Conservation (phyloP, 2,113 vertebrate species). For the Callaeas wilsoni region DNA sequence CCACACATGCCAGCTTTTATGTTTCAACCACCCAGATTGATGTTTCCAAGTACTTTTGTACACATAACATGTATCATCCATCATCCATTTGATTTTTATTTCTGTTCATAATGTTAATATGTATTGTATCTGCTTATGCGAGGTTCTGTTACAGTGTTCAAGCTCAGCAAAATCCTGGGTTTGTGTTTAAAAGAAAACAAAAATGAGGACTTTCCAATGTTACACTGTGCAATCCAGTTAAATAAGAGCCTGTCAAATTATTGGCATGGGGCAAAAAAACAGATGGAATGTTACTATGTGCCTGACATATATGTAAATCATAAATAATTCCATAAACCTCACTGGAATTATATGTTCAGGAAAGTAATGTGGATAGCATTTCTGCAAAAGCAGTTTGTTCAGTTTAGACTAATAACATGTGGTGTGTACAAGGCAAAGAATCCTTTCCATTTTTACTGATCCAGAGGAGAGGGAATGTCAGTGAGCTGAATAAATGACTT, state of each 20-base stretch:
- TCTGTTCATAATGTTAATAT: constrained; percentile 44
- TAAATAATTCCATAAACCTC: background rate
- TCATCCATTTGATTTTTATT: constrained; percentile 54
- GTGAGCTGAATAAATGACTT: background rate
- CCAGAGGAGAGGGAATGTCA: background rate
- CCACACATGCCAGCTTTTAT: constrained; percentile 29
- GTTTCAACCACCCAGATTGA: background rate
- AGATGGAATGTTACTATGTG: background rate
- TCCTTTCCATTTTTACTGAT: background rate
- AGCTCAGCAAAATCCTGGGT: background rate
- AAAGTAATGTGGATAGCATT: background rate
- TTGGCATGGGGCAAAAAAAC: background rate
- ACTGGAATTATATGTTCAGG: background rate
- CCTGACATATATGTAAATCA: background rate
- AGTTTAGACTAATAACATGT: background rate
- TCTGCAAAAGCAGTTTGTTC: background rate
- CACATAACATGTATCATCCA: constrained; percentile 40
- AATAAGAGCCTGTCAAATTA: background rate
- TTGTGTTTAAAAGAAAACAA: background rate
- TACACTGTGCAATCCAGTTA: fast-evolving
- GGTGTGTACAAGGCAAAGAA: background rate
- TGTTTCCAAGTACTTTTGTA: constrained; percentile 62
- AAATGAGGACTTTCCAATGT: background rate
- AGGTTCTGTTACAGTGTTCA: background rate
- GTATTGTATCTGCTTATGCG: background rate